phyloP scores from a whole-genome alignment of 2,888 invertebrate genomes.

The Anaspis maculata region DNA sequence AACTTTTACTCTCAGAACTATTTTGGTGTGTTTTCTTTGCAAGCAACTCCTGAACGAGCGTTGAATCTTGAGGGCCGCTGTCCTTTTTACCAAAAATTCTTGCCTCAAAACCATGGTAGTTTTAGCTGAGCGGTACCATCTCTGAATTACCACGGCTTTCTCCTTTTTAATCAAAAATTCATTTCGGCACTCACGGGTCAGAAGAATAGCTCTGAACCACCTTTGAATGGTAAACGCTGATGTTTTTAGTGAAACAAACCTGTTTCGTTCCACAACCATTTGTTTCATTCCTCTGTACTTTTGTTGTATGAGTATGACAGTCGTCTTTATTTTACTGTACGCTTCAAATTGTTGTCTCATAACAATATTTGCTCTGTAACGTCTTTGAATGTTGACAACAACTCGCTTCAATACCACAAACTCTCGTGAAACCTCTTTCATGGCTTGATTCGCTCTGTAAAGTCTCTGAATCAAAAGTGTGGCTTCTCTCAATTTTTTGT shows the following conservation, averaged over 20 bases:
- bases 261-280: constrained; percentile 38
- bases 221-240: not conserved
- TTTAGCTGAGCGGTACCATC: not conserved
- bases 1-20: not conserved
- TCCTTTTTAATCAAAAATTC: not conserved
- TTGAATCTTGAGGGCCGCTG: constrained; percentile 26
- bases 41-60: constrained; percentile 22
- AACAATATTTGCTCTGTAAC: constrained; percentile 31
- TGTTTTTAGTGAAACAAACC: not conserved
- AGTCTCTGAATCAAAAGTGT: constrained; percentile 28
- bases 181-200: not conserved
- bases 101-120: not conserved
- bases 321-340: constrained; percentile 21
- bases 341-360: constrained; percentile 24
- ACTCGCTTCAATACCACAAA: constrained; percentile 39
- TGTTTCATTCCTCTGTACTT: constrained; percentile 37
- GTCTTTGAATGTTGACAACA: constrained; percentile 41
- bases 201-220: not conserved
- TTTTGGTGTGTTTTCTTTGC: not conserved
- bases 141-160: not conserved
- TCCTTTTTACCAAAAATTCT: constrained; percentile 13
- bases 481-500: constrained; percentile 17
- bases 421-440: constrained; percentile 35
- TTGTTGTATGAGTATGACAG: constrained; percentile 28
- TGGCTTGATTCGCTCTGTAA: constrained; percentile 39